These are phyloP conservation scores for Elmis aenea DNA, from an alignment of 2,888 invertebrate genomes.

Conservation along the genomic window DNA sequence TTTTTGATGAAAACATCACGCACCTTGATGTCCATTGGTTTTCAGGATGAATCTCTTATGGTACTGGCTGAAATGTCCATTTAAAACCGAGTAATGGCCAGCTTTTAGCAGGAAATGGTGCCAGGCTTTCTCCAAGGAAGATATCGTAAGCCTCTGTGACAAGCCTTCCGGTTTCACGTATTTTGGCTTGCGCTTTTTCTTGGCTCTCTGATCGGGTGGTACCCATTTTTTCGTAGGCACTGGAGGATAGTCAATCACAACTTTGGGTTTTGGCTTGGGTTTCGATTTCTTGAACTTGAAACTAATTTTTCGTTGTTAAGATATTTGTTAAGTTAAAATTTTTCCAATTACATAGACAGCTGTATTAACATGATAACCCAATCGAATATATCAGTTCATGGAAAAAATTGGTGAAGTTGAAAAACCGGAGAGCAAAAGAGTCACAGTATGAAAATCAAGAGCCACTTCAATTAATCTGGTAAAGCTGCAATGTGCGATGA, in stretches of 20 bases:
- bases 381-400: too few species aligned
- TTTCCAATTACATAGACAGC: constrained; percentile 1
- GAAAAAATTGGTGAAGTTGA: too few species aligned
- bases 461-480: too few species aligned
- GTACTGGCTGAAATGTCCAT: constrained; percentile 35
- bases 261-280: constrained; percentile 12
- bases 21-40: constrained; percentile 40
- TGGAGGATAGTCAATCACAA: constrained; percentile 38
- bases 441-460: too few species aligned
- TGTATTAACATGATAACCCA: too few species aligned
- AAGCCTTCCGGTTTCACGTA: constrained; percentile 36
- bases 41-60: constrained; percentile 34
- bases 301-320: constrained; percentile 5
- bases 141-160: constrained; percentile 32
- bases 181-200: constrained; percentile 22
- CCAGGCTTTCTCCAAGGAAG: constrained; percentile 39
- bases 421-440: too few species aligned
- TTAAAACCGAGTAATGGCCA: too few species aligned
- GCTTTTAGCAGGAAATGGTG: constrained; percentile 33
- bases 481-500: too few species aligned
- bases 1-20: too few species aligned
- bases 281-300: constrained; percentile 3
- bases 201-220: constrained; percentile 29
- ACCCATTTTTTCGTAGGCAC: constrained; percentile 41
- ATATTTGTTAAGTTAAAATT: neutral